These are phyloP conservation scores for Geotrupes spiniger DNA, from an alignment of 2,888 invertebrate genomes.

Conservation along the genomic window DNA sequence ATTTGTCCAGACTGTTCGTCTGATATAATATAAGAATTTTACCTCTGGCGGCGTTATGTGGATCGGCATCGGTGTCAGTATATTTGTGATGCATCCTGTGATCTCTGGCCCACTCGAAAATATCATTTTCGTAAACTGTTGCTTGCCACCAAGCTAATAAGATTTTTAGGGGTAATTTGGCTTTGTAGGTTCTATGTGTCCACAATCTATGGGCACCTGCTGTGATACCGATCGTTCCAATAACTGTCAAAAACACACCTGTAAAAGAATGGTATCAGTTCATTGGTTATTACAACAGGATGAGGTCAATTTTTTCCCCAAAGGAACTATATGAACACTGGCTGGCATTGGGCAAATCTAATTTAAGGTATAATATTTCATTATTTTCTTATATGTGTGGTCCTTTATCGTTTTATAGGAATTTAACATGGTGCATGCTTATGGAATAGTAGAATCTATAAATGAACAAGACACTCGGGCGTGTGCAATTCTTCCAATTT, in stretches of 20 bases:
- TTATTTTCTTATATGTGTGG: too few species aligned
- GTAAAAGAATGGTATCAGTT: not conserved
- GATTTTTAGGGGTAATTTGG: constrained; percentile 10
- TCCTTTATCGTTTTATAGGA: too few species aligned
- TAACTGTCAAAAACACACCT: constrained; percentile 1
- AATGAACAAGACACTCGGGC: too few species aligned
- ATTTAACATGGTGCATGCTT: too few species aligned
- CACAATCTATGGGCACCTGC: constrained; percentile 14
- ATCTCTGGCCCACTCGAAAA: constrained; percentile 75
- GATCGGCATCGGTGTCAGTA: constrained; percentile 91
- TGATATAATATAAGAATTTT: too few species aligned
- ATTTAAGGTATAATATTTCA: too few species aligned
- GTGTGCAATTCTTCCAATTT: too few species aligned
- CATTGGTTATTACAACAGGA: too few species aligned
- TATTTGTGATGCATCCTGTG: constrained; percentile 90
- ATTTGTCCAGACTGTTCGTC: too few species aligned
- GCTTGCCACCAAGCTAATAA: constrained; percentile 7
- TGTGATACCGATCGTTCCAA: constrained; percentile 8
- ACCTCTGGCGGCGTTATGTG: constrained; percentile 87
- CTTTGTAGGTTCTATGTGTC: constrained; percentile 13
- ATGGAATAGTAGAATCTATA: too few species aligned
- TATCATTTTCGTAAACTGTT: not conserved
- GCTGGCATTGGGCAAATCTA: too few species aligned
- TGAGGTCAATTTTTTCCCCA: too few species aligned
- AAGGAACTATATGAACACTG: not conserved